A percentile compares a stretch with the other conserved stretches of the same genome.
Evolutionary conservation across 2,797 vertebrate genomes (phyloP).

Genomic region (Lindbergichthys nudifrons): DNA sequence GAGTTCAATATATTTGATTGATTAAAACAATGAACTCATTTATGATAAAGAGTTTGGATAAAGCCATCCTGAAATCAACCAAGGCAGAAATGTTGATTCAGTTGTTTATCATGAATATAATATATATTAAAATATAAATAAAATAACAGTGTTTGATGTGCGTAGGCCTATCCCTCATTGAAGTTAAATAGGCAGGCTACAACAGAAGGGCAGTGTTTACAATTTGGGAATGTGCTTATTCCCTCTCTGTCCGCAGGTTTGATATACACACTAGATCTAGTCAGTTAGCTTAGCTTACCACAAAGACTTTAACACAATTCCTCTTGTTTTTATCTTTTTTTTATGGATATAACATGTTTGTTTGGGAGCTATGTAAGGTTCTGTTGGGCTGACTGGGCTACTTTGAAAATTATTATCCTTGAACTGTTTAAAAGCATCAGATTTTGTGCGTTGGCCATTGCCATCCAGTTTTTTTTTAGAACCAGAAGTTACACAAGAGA

Average conservation of each 20-base stretch:
- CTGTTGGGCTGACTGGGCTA: neutral
- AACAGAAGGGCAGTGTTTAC: neutral
- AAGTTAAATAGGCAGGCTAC: neutral
- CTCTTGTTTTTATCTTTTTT: neutral
- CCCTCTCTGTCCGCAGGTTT: no score
- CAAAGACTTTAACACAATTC: neutral
- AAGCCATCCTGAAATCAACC: conserved; percentile 1
- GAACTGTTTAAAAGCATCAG: no score
- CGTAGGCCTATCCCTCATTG: neutral
- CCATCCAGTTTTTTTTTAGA: no score
- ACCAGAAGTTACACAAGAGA: no score
- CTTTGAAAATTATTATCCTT: no score
- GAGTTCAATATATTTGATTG: conserved; percentile 1
- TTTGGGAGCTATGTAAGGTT: neutral
- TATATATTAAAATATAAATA: no score
- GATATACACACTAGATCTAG: no score
- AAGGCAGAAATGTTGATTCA: neutral
- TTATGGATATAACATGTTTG: neutral
- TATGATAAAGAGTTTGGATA: conserved; percentile 13
- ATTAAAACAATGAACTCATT: neutral
- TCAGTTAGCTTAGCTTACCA: neutral
- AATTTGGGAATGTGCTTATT: neutral
- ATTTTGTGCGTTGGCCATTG: no score
- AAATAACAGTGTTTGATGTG: no score
- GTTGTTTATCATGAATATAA: neutral